Conservation (phyloP, 2,888 invertebrate genomes). For the Torymus auratus region DNA sequence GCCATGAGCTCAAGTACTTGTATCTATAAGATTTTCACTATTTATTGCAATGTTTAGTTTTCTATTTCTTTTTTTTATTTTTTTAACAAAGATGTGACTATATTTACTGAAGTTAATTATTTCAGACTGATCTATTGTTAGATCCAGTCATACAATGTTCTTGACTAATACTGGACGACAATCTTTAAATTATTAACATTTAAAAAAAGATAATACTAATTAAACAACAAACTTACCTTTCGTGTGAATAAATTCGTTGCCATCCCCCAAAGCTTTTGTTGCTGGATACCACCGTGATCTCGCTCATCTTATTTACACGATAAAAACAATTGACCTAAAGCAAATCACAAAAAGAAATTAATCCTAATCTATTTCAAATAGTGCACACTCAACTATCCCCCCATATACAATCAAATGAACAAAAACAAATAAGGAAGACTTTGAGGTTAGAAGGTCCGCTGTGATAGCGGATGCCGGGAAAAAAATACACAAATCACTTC, state of each 20-base stretch:
- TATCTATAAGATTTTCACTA: too few relatives aligned
- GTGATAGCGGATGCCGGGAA: too few relatives aligned
- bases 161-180: conserved; percentile 1
- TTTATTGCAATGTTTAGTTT: too few relatives aligned
- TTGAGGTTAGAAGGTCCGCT: conserved; percentile 25
- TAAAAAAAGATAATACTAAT: background rate
- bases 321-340: conserved; percentile 4
- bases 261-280: conserved; percentile 89
- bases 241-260: conserved; percentile 91
- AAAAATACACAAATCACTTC: too few relatives aligned
- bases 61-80: too few relatives aligned
- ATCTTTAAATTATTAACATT: conserved; percentile 14
- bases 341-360: background rate
- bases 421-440: background rate
- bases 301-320: conserved; percentile 61
- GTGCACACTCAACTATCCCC: too few relatives aligned
- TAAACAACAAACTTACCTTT: conserved; percentile 78
- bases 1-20: too few relatives aligned
- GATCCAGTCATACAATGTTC: background rate
- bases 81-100: too few relatives aligned
- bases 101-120: too few relatives aligned
- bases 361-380: too few relatives aligned
- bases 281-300: conserved; percentile 81
- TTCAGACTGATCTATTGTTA: too few relatives aligned
- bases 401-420: background rate